These are phyloP conservation scores for Actenoides lindsayi DNA, from an alignment of 2,113 vertebrate species.

Conservation along the genomic window DNA sequence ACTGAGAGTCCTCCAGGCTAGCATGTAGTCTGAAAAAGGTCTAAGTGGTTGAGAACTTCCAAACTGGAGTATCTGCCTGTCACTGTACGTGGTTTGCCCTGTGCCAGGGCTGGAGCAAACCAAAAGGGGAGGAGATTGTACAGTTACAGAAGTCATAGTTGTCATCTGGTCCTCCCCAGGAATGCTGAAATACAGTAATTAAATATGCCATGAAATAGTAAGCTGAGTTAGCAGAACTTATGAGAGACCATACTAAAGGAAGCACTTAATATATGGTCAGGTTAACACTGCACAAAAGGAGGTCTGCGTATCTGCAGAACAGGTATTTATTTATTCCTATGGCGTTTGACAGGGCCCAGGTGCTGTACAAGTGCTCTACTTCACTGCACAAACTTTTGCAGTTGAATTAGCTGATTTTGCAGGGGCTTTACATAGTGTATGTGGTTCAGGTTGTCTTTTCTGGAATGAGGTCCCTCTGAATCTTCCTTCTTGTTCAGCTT, in stretches of 20 bases:
- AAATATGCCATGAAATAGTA: background rate
- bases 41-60: background rate
- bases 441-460: background rate
- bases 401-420: conserved; percentile 47
- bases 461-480: background rate
- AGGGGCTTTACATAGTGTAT: background rate
- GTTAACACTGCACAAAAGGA: background rate
- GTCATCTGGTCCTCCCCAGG: background rate
- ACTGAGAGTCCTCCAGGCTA: background rate
- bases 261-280: background rate
- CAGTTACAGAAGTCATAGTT: background rate
- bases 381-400: background rate
- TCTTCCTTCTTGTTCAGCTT: background rate
- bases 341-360: background rate
- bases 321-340: conserved; percentile 21
- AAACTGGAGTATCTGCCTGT: background rate
- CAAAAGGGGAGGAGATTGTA: background rate
- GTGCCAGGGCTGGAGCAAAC: background rate
- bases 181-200: background rate
- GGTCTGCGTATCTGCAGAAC: background rate
- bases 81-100: background rate
- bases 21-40: background rate
- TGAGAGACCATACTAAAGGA: background rate
- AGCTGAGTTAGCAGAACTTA: background rate
- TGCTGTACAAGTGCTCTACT: background rate